Conservation (phyloP, 2,888 invertebrate genomes). For the Lasioglossum zephyrum region DNA sequence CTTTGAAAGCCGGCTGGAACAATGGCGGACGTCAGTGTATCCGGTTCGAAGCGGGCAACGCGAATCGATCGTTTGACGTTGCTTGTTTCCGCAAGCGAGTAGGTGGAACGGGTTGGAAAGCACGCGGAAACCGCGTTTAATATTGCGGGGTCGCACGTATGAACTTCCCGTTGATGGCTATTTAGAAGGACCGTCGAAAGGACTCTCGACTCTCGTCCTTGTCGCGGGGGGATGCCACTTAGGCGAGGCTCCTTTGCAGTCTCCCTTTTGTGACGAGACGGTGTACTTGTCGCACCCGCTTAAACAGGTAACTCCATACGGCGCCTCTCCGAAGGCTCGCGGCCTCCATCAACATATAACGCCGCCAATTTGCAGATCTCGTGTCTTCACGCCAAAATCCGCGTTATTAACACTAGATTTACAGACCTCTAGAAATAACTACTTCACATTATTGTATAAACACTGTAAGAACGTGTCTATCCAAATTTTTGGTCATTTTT, state of each 20-base stretch:
- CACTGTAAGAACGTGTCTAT: too few relatives aligned
- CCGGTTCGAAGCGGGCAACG: neutral
- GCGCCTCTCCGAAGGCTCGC: conserved; percentile 6
- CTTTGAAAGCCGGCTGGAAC: conserved; percentile 2
- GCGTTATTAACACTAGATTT: too few relatives aligned
- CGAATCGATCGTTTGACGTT: conserved; percentile 13
- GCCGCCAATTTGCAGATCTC: conserved; percentile 23
- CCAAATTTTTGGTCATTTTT: too few relatives aligned
- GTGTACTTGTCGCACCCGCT: conserved; percentile 25
- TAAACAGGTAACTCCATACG: conserved; percentile 31
- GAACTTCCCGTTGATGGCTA: conserved; percentile 40
- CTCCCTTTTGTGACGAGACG: conserved; percentile 34
- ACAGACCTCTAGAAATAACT: too few relatives aligned
- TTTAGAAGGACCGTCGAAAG: conserved; percentile 31
- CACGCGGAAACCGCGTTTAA: conserved; percentile 26
- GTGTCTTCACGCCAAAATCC: neutral
- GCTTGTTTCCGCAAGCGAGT: neutral
- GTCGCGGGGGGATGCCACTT: conserved; percentile 44
- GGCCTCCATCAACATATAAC: neutral
- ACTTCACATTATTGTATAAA: too few relatives aligned
- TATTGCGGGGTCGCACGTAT: conserved; percentile 26
- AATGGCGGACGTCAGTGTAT: neutral
- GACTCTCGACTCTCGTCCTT: conserved; percentile 42
- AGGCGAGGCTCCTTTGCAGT: conserved; percentile 44
- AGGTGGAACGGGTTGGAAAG: neutral